Evolutionary conservation across 2,888 invertebrate genomes (phyloP).

Genomic region (Parnassius mnemosyne): DNA sequence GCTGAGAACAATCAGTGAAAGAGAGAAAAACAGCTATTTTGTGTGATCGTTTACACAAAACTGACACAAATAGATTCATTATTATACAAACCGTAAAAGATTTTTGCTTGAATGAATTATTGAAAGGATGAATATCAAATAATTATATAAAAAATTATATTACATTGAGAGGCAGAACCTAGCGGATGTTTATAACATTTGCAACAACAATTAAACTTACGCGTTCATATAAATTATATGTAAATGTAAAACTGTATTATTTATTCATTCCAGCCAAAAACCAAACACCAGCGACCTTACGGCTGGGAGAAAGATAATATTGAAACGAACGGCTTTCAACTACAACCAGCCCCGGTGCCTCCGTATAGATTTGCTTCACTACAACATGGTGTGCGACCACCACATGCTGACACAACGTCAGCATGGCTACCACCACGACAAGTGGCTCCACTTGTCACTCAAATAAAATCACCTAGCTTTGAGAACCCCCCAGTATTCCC

Average conservation of each 20-base stretch:
- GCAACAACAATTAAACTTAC: no score
- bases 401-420: conserved; percentile 48
- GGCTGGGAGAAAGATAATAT: conserved; percentile 83
- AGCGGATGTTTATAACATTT: no score
- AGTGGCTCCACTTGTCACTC: conserved; percentile 42
- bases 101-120: no score
- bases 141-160: no score
- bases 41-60: no score
- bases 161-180: no score
- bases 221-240: neutral
- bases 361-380: conserved; percentile 84
- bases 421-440: conserved; percentile 72
- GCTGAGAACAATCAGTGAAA: no score
- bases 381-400: conserved; percentile 81
- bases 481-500: conserved; percentile 71
- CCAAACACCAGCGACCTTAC: conserved; percentile 86
- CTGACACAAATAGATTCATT: no score
- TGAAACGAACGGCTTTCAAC: conserved; percentile 59
- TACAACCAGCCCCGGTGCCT: conserved; percentile 81
- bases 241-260: neutral
- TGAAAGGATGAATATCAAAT: no score
- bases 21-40: no score
- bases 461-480: conserved; percentile 65
- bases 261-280: conserved; percentile 83
- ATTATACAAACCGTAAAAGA: no score